phyloP scores from a whole-genome alignment of 1,140 invertebrate genomes.

The Atta cephalotes region DNA sequence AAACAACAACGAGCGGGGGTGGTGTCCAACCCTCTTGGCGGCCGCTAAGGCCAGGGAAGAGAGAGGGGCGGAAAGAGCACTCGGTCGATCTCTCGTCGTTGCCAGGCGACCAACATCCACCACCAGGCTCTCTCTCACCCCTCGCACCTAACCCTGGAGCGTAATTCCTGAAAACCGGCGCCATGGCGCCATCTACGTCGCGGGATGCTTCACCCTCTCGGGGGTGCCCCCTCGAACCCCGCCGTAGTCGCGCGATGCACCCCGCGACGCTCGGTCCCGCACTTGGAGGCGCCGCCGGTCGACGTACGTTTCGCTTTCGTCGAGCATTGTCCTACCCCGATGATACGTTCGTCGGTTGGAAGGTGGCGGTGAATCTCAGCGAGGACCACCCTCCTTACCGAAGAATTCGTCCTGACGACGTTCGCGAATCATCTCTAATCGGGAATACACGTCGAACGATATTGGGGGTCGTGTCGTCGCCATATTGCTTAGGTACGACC shows the following conservation, averaged over 20 bases:
- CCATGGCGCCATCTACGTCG: slow-evolving; percentile 67
- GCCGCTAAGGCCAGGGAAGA: slow-evolving; percentile 43
- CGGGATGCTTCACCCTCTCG: slow-evolving; percentile 45
- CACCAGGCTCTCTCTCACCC: slow-evolving; percentile 62
- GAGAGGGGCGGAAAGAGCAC: slow-evolving; percentile 59
- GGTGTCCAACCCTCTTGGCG: slow-evolving; percentile 45
- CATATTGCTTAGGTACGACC: slow-evolving; percentile 31
- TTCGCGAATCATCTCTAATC: not conserved
- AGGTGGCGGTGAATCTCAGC: slow-evolving; percentile 26
- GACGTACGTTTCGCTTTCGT: slow-evolving; percentile 63
- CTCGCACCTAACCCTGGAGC: slow-evolving; percentile 58
- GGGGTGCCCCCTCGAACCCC: slow-evolving; percentile 80
- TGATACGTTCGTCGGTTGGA: slow-evolving; percentile 47
- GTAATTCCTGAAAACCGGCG: slow-evolving; percentile 57
- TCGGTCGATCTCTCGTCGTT: slow-evolving; percentile 85
- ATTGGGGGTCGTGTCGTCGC: slow-evolving; percentile 28
- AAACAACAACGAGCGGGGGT: slow-evolving; percentile 66
- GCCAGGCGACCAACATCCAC: slow-evolving; percentile 84
- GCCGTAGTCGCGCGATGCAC: slow-evolving; percentile 82
- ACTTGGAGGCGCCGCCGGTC: slow-evolving; percentile 66
- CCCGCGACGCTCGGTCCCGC: slow-evolving; percentile 79
- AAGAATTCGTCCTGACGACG: slow-evolving; percentile 24
- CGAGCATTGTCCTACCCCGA: slow-evolving; percentile 45
- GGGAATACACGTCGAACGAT: slow-evolving; percentile 10
- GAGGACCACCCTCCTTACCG: slow-evolving; percentile 25